phyloP scores from a whole-genome alignment of 2,113 vertebrate species.

The Cololabis saira region DNA sequence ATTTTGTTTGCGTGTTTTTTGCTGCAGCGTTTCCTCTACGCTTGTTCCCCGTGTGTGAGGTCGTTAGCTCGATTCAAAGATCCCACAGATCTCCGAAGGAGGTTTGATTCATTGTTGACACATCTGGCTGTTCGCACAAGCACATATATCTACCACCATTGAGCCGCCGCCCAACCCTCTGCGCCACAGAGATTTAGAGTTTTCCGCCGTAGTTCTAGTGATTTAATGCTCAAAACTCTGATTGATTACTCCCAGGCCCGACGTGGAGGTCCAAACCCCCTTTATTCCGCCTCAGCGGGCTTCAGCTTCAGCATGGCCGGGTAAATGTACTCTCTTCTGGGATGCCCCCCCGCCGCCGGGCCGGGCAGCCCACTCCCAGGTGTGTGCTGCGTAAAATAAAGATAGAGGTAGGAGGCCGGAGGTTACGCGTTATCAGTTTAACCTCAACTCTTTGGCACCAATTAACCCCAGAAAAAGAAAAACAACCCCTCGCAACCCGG shows the following conservation, averaged over 20 bases:
- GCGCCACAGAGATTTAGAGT: slow-evolving; percentile 52
- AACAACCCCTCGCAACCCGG: slow-evolving; percentile 4
- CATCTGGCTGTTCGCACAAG: slow-evolving; percentile 1
- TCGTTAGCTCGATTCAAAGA: background rate
- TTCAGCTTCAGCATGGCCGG: slow-evolving; percentile 37
- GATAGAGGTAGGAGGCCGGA: slow-evolving; percentile 24
- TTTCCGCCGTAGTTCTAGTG: slow-evolving; percentile 7
- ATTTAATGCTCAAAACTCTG: slow-evolving; percentile 42
- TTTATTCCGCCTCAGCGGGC: slow-evolving; percentile 2
- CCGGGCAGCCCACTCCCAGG: slow-evolving; percentile 1
- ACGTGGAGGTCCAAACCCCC: slow-evolving; percentile 23
- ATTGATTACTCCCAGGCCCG: slow-evolving; percentile 55
- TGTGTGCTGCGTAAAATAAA: slow-evolving; percentile 26
- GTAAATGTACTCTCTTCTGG: slow-evolving; percentile 27
- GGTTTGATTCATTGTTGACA: slow-evolving; percentile 30
- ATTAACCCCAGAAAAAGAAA: slow-evolving; percentile 64
- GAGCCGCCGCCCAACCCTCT: slow-evolving; percentile 14
- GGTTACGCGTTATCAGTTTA: slow-evolving; percentile 5
- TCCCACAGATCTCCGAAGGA: background rate
- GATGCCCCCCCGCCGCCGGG: background rate
- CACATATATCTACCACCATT: slow-evolving; percentile 45
- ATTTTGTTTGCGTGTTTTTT: too few species aligned
- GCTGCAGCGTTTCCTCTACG: too few species aligned
- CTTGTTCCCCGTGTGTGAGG: background rate
- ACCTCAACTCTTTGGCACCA: slow-evolving; percentile 45